Evolutionary conservation across 1,140 invertebrate species (phyloP).

Genomic region (Potamilus streckersoni): DNA sequence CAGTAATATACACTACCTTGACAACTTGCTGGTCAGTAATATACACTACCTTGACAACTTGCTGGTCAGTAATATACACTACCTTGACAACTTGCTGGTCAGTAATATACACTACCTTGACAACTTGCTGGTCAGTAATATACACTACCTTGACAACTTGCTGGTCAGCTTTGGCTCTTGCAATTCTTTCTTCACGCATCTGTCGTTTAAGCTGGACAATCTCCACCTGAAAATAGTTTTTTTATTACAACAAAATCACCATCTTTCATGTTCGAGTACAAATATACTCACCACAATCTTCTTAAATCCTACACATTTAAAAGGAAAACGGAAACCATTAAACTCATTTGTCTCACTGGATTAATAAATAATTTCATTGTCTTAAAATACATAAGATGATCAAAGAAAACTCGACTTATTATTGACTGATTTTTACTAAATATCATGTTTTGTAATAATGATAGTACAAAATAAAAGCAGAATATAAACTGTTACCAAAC

Average conservation of each 20-base stretch:
- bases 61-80: slow-evolving; percentile 44
- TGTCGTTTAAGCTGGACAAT: slow-evolving; percentile 55
- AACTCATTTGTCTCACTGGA: neutral
- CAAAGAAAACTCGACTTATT: neutral
- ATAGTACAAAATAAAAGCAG: too few relatives aligned
- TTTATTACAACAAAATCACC: neutral
- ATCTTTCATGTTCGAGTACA: neutral
- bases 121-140: slow-evolving; percentile 23
- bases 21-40: slow-evolving; percentile 54
- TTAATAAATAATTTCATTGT: neutral
- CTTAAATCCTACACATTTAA: neutral
- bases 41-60: slow-evolving; percentile 50
- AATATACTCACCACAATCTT: neutral
- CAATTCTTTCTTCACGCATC: slow-evolving; percentile 55
- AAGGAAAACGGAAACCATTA: neutral
- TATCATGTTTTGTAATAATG: too few relatives aligned
- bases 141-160: slow-evolving; percentile 52
- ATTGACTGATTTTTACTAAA: too few relatives aligned
- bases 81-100: slow-evolving; percentile 59
- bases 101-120: slow-evolving; percentile 48
- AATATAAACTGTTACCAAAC: too few relatives aligned
- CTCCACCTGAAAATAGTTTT: slow-evolving; percentile 48
- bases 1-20: slow-evolving; percentile 47
- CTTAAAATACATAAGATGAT: neutral
- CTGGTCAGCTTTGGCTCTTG: slow-evolving; percentile 53